Evolutionary conservation across 2,797 vertebrate species (phyloP).

Genomic region (Siniperca scherzeri): DNA sequence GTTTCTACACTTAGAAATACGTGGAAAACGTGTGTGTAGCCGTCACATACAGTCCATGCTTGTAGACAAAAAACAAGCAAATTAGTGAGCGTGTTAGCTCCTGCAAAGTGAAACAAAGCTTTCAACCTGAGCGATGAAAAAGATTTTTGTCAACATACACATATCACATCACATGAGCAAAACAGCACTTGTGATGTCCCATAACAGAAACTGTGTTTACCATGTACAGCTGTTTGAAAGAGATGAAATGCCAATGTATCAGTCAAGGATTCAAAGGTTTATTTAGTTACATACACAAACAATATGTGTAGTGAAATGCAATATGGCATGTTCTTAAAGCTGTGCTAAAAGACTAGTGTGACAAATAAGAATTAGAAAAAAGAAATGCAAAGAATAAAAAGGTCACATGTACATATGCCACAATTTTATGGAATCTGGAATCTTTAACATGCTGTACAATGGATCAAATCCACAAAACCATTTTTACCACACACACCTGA

Average conservation of each 20-base stretch:
- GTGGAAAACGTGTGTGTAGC: background rate
- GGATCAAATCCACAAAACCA: background rate
- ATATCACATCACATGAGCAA: background rate
- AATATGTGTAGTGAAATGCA: no score
- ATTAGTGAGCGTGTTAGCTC: background rate
- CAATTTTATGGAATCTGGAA: no score
- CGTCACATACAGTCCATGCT: no score
- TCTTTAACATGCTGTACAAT: background rate
- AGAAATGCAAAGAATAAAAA: no score
- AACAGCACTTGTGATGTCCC: background rate
- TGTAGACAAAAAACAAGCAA: background rate
- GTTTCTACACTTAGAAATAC: no score
- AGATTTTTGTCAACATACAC: background rate
- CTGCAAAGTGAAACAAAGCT: background rate
- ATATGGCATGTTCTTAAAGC: no score
- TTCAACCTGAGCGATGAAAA: background rate
- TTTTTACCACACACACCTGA: background rate
- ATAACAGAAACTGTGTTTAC: background rate
- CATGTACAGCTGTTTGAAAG: no score
- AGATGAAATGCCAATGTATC: no score
- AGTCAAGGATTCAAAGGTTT: background rate
- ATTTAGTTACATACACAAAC: background rate
- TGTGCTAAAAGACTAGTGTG: no score
- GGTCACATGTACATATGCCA: no score
- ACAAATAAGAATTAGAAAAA: no score